Evolutionary conservation across 1,140 invertebrate genomes (phyloP), one percentile per base, ranked within the genome.

Genomic region (Drosophila bocqueti): DNA sequence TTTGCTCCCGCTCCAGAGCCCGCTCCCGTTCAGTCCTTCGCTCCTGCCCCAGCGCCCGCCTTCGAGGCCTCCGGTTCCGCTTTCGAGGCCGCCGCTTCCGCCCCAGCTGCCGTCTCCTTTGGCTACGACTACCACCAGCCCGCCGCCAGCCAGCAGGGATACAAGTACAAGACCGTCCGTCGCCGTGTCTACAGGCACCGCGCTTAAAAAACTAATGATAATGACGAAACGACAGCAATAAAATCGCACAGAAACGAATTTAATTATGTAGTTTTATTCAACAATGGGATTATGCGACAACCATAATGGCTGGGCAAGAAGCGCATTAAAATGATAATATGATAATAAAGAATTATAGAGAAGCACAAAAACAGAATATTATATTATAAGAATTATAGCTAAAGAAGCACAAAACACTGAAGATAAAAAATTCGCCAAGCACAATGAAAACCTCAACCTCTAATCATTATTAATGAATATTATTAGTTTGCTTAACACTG

Each of bases 101-200:
- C 78, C 16, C 71, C 72, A 21, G 76, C 68, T 26, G 52, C 63
- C 3, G 47, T 60, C 34, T 52, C 50, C 34, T 59, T 76, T 43
- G 84, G 85, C 15, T 91, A 91, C 60, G 79, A 81, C 34, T 81
- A 83, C 42, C 57, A 31, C 10, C 81, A 83, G 63, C 76, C 76
- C 36, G 69, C 76, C 36, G 61, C 71, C 43, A 76, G 59, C 64
- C 18, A 80, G 42, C 69, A 84, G 55, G 81, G 81, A 49, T 84
- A 84, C 76, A 72, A 79, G 47, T 91, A 91, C 75, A 85, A 65
- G 42, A 77, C 80, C 59, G 69, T 90, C 18, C 89, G 90, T 74
- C 90, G 90, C 52, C 81, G 82, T 50, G 90, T 92, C 45, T 69
- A 75, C 63, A 89, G 40, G 52, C 75, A 86, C 74, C 90, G 90